Evolutionary conservation across 1,140 invertebrate genomes (phyloP).

Genomic region (fruit fly (Drosophila melanogaster)): Release_6_plus_ISO1_MT NC_004354.4:3357501-3358000

Average conservation of each 20-base stretch:
- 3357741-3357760: constrained; percentile 58
- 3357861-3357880: constrained; percentile 22
- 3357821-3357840: constrained; percentile 76
- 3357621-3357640: constrained; percentile 42
- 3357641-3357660: constrained; percentile 52
- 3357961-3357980: too few relatives aligned
- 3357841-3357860: constrained; percentile 42
- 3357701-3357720: constrained; percentile 9
- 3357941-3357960: constrained; percentile 3
- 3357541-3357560: constrained; percentile 19
- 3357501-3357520: not conserved
- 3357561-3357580: constrained; percentile 43
- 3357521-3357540: not conserved
- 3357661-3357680: constrained; percentile 38
- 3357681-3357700: constrained; percentile 28
- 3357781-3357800: constrained; percentile 75
- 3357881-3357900: constrained; percentile 22
- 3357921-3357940: not conserved
- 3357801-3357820: constrained; percentile 44
- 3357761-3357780: constrained; percentile 70
- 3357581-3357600: constrained; percentile 42
- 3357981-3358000: too few relatives aligned
- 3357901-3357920: too few relatives aligned
- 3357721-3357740: constrained; percentile 59
- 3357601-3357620: constrained; percentile 76